These are phyloP conservation scores for Drosophila mercatorum DNA, from an alignment of 2,888 invertebrate genomes.

Conservation along the genomic window DNA sequence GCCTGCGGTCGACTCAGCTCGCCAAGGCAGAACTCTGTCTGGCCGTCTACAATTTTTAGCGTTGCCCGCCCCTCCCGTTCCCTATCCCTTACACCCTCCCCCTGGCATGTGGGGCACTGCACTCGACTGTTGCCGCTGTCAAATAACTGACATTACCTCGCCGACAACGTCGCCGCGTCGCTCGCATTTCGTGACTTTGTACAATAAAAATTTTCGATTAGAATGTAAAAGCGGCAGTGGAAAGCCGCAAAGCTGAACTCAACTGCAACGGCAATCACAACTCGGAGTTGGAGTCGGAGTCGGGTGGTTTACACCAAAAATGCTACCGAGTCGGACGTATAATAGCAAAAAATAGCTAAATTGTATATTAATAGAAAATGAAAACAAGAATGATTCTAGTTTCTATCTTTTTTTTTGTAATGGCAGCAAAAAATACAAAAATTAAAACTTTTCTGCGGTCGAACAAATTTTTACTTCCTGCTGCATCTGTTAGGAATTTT, in stretches of 20 bases:
- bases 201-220: slow-evolving; percentile 80
- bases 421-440: not conserved
- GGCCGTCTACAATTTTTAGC: slow-evolving; percentile 8
- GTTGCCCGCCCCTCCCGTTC: not conserved
- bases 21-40: slow-evolving; percentile 33
- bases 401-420: slow-evolving; percentile 21
- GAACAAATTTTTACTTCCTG: slow-evolving; percentile 21
- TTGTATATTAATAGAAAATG: slow-evolving; percentile 79
- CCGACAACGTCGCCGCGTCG: slow-evolving; percentile 44
- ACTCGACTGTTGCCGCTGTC: slow-evolving; percentile 76
- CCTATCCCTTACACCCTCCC: too few species aligned
- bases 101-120: slow-evolving; percentile 43
- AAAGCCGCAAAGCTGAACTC: slow-evolving; percentile 34
- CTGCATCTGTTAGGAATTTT: not conserved
- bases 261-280: slow-evolving; percentile 64
- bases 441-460: slow-evolving; percentile 2
- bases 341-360: slow-evolving; percentile 66
- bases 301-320: slow-evolving; percentile 44
- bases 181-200: slow-evolving; percentile 74
- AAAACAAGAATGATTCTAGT: slow-evolving; percentile 54
- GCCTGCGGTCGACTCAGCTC: slow-evolving; percentile 46
- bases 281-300: slow-evolving; percentile 23
- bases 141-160: slow-evolving; percentile 78
- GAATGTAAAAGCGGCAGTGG: slow-evolving; percentile 70
- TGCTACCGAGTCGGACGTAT: slow-evolving; percentile 36